Evolutionary conservation across 2,888 invertebrate species (phyloP), one percentile per base, ranked within the genome.

Genomic region (Chrysomela aeneicollis): DNA sequence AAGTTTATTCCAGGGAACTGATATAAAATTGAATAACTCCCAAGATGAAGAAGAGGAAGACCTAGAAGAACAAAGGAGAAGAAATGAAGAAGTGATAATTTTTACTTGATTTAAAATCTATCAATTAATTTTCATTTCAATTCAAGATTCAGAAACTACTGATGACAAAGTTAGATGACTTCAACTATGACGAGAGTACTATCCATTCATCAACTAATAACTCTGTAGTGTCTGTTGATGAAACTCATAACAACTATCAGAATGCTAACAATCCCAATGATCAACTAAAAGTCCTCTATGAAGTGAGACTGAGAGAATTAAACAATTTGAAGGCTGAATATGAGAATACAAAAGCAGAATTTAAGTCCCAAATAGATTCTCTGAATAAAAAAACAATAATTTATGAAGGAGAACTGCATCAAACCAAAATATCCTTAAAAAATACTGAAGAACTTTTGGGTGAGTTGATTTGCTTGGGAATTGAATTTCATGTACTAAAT

Each of bases 1-100:
- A 83, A 91, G 90, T 82, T 84, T 91, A 73, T 91, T 91, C 77
- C 89, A 90, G 83, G 89, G 88, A 66, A 86, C 86, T 30, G 87
- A 87, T 74, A 87, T 91, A 70, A 87, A 89, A 71, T 83, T 91
- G 71, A 88, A 90, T 78, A 86, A 87, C 73, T 84, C 86, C 51
- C 88, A 89, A 77, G 85, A 87, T 61, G 88, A 88, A 74, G 91
- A 91, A 75, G 91, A 91, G 74, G 89, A 88, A 68, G 78, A 79
- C 65, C 76, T 77, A 67, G 73, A 88, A 1, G 89, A 90, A 79
- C 91, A 92, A 77, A 86, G 88, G 77, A 87, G 87, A 74, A 85
- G 89, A 32, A 84, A 89, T 70, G 87, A 87, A 77, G 91, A 91
- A 86, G 91, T 21, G 47, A 47, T 4, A 9, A 9, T 26, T 12